phyloP scores from a whole-genome alignment of 2,888 invertebrate species.

The Rhodophaea formosa region DNA sequence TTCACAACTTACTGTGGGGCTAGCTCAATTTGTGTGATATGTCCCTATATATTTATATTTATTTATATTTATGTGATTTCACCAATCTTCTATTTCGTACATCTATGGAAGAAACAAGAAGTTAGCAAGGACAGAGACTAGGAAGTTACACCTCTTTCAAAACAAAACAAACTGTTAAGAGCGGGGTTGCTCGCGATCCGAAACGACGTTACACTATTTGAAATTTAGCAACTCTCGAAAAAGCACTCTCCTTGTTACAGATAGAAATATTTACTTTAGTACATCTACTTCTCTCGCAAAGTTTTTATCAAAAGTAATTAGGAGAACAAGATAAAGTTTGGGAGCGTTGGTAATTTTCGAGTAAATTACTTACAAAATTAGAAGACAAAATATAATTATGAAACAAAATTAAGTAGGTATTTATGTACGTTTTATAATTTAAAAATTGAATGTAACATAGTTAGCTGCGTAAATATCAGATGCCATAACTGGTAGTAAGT shows the following conservation, averaged over 20 bases:
- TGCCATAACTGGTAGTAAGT: too few relatives aligned
- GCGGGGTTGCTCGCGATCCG: background rate
- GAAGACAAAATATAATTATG: background rate
- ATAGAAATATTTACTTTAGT: background rate
- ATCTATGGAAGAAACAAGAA: background rate
- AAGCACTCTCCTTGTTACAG: slow-evolving; percentile 2
- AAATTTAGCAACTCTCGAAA: background rate
- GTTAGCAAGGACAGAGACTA: slow-evolving; percentile 23
- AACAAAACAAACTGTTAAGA: slow-evolving; percentile 11
- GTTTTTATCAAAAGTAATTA: background rate
- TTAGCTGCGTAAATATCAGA: too few relatives aligned
- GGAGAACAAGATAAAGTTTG: background rate
- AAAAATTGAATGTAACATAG: too few relatives aligned
- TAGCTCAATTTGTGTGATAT: too few relatives aligned
- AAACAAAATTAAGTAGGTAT: background rate
- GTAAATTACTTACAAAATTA: background rate
- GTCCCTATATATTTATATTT: too few relatives aligned
- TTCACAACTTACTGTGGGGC: too few relatives aligned
- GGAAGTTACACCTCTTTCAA: slow-evolving; percentile 26
- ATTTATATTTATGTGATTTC: too few relatives aligned
- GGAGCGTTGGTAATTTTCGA: background rate
- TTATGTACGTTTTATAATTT: background rate
- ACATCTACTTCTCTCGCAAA: background rate
- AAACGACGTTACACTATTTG: slow-evolving; percentile 11
- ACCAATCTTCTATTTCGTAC: too few relatives aligned